Conservation (phyloP, 2,888 invertebrate genomes). For the Drosophila mulleri region DNA sequence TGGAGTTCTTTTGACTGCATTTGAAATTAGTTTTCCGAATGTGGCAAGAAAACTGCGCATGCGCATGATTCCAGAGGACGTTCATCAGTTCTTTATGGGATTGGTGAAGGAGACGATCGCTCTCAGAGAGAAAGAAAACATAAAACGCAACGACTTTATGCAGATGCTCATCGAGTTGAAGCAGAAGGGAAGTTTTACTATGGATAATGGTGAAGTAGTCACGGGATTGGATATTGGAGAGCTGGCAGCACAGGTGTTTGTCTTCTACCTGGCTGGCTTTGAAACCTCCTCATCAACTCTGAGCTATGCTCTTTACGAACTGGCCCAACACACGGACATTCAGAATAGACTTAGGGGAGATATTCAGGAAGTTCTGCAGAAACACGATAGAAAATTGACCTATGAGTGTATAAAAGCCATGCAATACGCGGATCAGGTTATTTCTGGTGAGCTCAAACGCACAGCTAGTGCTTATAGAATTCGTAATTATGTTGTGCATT, state of each 20-base stretch:
- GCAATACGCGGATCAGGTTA: conserved; percentile 85
- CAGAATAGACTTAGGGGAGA: conserved; percentile 85
- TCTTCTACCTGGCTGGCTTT: conserved; percentile 86
- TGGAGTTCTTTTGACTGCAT: conserved; percentile 36
- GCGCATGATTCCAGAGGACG: conserved; percentile 65
- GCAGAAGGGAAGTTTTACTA: conserved; percentile 61
- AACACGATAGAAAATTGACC: conserved; percentile 83
- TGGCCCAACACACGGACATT: conserved; percentile 85
- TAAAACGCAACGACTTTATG: conserved; percentile 86
- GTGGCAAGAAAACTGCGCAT: conserved; percentile 68
- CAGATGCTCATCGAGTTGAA: conserved; percentile 85
- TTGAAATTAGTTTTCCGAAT: conserved; percentile 61
- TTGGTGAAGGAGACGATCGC: conserved; percentile 83
- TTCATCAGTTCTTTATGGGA: conserved; percentile 80
- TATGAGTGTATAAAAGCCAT: conserved; percentile 84
- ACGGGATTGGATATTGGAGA: conserved; percentile 81
- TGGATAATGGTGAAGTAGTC: conserved; percentile 71
- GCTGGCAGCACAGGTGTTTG: conserved; percentile 86
- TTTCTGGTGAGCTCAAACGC: conserved; percentile 82
- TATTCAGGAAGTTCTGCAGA: conserved; percentile 81
- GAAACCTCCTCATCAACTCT: conserved; percentile 86
- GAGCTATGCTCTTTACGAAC: conserved; percentile 85
- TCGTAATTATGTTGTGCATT: neutral
- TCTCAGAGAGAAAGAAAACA: conserved; percentile 80
- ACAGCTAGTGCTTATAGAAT: neutral